A percentile compares a stretch with the other conserved stretches of the same genome.
Evolutionary conservation across 2,113 vertebrate genomes (phyloP).

Genomic region (Petroica traversi): DNA sequence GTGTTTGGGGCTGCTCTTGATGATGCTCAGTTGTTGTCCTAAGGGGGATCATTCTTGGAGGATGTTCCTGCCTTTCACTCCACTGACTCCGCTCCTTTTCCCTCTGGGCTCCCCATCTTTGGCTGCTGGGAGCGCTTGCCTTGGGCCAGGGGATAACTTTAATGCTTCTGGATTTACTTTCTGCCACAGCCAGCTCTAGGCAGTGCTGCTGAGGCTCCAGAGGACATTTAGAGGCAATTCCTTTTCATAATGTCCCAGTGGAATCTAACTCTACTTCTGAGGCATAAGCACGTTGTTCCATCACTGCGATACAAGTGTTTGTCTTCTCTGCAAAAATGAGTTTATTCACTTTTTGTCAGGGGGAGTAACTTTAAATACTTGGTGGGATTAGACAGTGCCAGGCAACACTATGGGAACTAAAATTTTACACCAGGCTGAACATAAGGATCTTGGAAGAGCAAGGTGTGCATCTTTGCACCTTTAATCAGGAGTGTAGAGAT

Average conservation of each 20-base stretch:
- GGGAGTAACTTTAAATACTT: neutral
- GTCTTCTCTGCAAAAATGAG: neutral
- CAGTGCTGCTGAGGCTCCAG: neutral
- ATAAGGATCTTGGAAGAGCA: neutral
- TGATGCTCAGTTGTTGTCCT: neutral
- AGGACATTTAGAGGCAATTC: neutral
- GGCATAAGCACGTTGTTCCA: neutral
- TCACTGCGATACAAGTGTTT: fast-evolving
- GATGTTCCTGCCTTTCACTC: neutral
- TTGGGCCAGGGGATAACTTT: neutral
- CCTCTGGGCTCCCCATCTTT: neutral
- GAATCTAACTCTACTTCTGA: neutral
- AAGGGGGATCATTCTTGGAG: fast-evolving
- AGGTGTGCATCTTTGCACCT: no score
- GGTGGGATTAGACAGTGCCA: neutral
- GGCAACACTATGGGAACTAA: fast-evolving
- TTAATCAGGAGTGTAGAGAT: fast-evolving
- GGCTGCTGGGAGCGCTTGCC: neutral
- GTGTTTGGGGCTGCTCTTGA: neutral
- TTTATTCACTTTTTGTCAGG: neutral
- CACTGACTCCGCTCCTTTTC: neutral
- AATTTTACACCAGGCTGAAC: neutral
- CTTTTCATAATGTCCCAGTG: neutral
- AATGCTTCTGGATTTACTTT: neutral
- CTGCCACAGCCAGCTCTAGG: neutral